Evolutionary conservation across 2,888 invertebrate species (phyloP).

Genomic region (Vesta saturnalis): DNA sequence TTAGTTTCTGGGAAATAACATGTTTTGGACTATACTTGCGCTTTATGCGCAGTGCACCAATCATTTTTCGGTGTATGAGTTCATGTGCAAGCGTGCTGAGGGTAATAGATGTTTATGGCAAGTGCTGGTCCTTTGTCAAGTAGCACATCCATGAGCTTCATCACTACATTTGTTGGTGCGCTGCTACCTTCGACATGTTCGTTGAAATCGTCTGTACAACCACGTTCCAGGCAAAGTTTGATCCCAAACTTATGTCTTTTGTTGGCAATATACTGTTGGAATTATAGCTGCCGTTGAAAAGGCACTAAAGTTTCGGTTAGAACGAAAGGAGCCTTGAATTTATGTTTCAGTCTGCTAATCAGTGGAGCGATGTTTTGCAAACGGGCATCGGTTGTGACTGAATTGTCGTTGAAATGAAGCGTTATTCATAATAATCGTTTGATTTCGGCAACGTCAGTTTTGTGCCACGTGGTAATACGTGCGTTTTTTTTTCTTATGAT

Average conservation of each 20-base stretch:
- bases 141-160: constrained; percentile 34
- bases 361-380: background rate
- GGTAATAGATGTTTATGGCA: constrained; percentile 38
- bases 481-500: too few species aligned
- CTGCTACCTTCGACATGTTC: constrained; percentile 15
- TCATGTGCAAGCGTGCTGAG: constrained; percentile 6
- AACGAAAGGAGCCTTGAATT: background rate
- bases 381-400: background rate
- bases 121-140: constrained; percentile 36
- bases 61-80: constrained; percentile 21
- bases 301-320: background rate
- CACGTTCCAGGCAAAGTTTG: too few species aligned
- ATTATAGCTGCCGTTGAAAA: background rate
- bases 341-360: too few species aligned
- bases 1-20: constrained; percentile 2
- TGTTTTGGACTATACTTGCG: constrained; percentile 10
- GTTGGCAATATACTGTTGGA: background rate
- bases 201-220: constrained; percentile 38
- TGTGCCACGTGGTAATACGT: too few species aligned
- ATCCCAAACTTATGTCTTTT: too few species aligned
- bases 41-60: constrained; percentile 14
- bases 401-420: too few species aligned
- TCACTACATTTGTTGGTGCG: constrained; percentile 41
- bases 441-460: too few species aligned
- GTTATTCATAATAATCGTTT: too few species aligned